Conservation (phyloP, 2,797 vertebrate species). For the Eupleurogrammus muticus region DNA sequence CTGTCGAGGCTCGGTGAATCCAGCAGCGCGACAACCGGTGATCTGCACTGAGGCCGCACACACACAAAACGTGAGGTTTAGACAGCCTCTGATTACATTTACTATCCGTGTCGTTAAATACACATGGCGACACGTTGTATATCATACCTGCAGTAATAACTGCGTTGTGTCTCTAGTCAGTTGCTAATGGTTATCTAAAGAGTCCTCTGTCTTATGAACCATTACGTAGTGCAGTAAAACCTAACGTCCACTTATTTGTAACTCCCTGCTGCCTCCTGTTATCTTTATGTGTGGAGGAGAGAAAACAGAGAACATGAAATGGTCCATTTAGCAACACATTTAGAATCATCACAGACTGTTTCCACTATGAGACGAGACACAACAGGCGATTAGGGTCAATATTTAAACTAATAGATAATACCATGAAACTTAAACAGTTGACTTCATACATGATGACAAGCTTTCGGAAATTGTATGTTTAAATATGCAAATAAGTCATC, state of each 20-base stretch:
- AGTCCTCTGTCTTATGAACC: not conserved
- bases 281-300: not conserved
- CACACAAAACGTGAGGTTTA: not conserved
- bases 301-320: slow-evolving; percentile 23
- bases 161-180: not conserved
- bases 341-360: no score
- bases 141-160: not conserved
- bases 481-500: no score
- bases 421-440: no score
- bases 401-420: no score
- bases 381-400: no score
- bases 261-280: not conserved
- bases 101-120: not conserved
- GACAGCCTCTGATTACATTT: not conserved
- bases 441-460: no score
- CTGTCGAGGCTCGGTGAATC: slow-evolving; percentile 5
- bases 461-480: no score
- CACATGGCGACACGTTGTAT: no score
- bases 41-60: not conserved
- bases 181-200: not conserved
- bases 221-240: not conserved
- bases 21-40: slow-evolving; percentile 14
- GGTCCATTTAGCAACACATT: not conserved
- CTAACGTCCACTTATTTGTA: not conserved
- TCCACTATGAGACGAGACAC: no score